Base-by-base conservation (phyloP, 1,140 invertebrate genomes). In the Drosophila subpulchrella region DNA sequence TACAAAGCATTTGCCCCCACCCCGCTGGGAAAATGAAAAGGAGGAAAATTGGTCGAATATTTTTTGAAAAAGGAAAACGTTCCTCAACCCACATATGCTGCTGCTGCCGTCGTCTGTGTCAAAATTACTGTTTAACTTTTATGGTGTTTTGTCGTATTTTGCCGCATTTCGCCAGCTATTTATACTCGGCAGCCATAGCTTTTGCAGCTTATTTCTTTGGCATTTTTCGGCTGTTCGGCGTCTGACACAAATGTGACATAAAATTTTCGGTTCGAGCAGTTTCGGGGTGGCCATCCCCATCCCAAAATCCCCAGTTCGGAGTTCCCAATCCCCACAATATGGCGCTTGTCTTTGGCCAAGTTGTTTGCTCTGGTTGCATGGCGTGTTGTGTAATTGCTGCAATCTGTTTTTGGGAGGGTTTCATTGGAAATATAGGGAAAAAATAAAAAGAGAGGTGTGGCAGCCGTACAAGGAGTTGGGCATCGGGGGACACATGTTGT, bases 71-170 rank as follows among this genome's bases (percentile, higher is more conserved):
- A 32, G 38, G 56, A 34, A 38, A 65, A 8, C 56, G 56, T 46
- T 61, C 10, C 11, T 39, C 17, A n/a, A 8, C 39, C 13, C 82
- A 86, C 83, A 86, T 88, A 82, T 86, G 83, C 65, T 68, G 63
- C 48, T 63, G 79, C 58, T 68, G 66, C 32, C 42, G 71, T 71
- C 71, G 72, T 79, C 81, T 75, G 58, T 82, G 81, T 82, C 80
- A 82, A 76, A 85, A 85, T 85, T 81, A 86, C 78, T 86, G 83
- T 86, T 88, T 66, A 88, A 86, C 83, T 86, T 86, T 86, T 86
- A 85, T 85, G 66, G 78, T 88, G 62, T 82, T 88, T 88, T 75
- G 77, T 85, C 74, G 77, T 73, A 73, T 78, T 80, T 73, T 80
- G 78, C 77, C 78, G 78, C 78, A 68, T 70, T 80, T 75, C 50